A percentile compares a stretch with the other conserved stretches of the same genome.
These are phyloP conservation scores for Pica pica DNA, from an alignment of 2,113 vertebrate species.

Conservation along the genomic window DNA sequence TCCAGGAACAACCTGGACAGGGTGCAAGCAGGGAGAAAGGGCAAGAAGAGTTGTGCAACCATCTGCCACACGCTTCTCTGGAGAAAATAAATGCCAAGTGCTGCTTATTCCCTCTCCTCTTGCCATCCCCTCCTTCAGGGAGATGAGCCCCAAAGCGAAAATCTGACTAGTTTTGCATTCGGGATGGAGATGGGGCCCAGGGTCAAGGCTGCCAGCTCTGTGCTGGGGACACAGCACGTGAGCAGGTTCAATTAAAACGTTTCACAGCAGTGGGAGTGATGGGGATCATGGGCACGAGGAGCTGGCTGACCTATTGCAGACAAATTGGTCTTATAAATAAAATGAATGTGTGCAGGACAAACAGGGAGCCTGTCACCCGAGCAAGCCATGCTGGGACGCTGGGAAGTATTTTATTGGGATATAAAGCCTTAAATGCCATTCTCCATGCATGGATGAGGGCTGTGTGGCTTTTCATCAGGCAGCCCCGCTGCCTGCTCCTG, in stretches of 20 bases:
- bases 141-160: not conserved
- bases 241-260: not conserved
- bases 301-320: not conserved
- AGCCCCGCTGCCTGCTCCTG: not conserved
- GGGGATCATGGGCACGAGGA: not conserved
- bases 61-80: not conserved
- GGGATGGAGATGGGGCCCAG: not conserved
- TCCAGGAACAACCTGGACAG: not conserved
- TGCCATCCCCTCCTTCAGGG: not conserved
- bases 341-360: not conserved
- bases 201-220: not conserved
- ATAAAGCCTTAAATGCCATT: slow-evolving; percentile 28
- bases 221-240: not conserved
- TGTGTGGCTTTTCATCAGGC: not conserved
- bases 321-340: slow-evolving; percentile 26
- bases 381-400: not conserved
- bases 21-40: not conserved
- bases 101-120: not conserved
- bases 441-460: not conserved
- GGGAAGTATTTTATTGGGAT: slow-evolving; percentile 26
- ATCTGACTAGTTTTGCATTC: not conserved
- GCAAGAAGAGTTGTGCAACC: not conserved
- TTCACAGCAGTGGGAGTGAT: not conserved
- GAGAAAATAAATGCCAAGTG: not conserved
- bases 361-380: not conserved